Conservation (phyloP, 2,113 vertebrate species). For the Apodemus speciosus region DNA sequence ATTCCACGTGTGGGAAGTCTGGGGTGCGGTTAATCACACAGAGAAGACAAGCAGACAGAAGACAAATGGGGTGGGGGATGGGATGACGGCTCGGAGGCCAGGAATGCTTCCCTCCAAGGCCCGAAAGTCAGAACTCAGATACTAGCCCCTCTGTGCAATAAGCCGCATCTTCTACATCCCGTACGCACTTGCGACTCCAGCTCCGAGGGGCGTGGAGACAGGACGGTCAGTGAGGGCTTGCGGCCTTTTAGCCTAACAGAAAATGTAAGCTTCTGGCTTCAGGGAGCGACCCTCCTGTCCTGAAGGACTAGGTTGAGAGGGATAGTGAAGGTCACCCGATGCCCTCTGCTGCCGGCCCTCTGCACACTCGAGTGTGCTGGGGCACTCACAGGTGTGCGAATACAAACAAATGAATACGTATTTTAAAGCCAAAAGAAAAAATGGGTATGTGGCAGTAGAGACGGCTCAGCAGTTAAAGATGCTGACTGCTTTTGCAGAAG, state of each 20-base stretch:
- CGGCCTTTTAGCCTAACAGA: background rate
- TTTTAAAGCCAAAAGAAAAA: background rate
- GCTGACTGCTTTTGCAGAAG: no score
- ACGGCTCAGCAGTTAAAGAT: background rate
- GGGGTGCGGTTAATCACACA: no score
- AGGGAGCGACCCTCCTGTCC: background rate
- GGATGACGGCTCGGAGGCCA: background rate
- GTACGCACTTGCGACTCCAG: background rate
- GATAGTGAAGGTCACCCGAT: background rate
- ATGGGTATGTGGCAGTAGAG: background rate
- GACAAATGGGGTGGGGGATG: background rate
- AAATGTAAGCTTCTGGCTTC: background rate
- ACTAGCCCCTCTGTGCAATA: no score
- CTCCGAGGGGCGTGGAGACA: background rate
- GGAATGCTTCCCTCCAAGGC: background rate
- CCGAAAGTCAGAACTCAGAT: background rate
- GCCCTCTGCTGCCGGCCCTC: background rate
- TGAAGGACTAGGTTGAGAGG: background rate
- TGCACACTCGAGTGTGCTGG: background rate
- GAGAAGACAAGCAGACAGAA: background rate
- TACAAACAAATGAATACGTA: background rate
- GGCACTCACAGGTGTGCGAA: background rate
- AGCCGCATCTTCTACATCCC: background rate
- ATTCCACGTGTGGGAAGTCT: background rate
- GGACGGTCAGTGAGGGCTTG: background rate